Evolutionary conservation across 1,140 invertebrate species (phyloP).

Genomic region (Aporrectodea caliginosa): DNA sequence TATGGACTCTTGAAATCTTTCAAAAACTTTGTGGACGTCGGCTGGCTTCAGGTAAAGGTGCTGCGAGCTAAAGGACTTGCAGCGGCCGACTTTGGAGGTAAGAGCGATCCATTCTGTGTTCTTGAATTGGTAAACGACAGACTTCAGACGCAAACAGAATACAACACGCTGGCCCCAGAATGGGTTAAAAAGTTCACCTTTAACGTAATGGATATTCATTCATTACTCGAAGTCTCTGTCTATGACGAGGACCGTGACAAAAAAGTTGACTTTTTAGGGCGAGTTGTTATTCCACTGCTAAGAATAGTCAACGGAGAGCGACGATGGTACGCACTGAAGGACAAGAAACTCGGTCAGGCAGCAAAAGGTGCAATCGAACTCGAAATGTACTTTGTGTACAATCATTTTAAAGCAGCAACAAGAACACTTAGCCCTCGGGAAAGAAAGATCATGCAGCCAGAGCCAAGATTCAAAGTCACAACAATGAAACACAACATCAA

Average conservation of each 20-base stretch:
- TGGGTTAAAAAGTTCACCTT: constrained; percentile 90
- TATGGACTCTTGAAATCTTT: background rate
- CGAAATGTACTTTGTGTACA: constrained; percentile 89
- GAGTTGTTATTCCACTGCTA: constrained; percentile 80
- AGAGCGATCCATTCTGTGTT: constrained; percentile 92
- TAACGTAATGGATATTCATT: constrained; percentile 68
- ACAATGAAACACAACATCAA: constrained; percentile 90
- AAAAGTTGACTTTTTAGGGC: constrained; percentile 95
- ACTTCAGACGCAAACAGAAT: constrained; percentile 96
- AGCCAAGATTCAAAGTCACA: constrained; percentile 91
- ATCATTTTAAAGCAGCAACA: constrained; percentile 81
- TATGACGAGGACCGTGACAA: constrained; percentile 98
- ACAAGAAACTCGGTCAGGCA: constrained; percentile 81
- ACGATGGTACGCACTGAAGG: constrained; percentile 93
- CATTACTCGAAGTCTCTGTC: constrained; percentile 91
- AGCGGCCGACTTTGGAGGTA: constrained; percentile 56
- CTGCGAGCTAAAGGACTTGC: constrained; percentile 48
- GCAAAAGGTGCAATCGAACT: constrained; percentile 92
- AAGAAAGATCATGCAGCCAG: constrained; percentile 88
- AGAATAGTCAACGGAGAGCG: constrained; percentile 83
- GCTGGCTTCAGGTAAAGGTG: constrained; percentile 34
- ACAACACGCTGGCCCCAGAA: constrained; percentile 90
- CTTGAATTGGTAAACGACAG: constrained; percentile 89
- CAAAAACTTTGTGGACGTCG: background rate
- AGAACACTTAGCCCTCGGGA: constrained; percentile 92